phyloP scores from a whole-genome alignment of 2,113 vertebrate species.

The Mirza zaza region DNA sequence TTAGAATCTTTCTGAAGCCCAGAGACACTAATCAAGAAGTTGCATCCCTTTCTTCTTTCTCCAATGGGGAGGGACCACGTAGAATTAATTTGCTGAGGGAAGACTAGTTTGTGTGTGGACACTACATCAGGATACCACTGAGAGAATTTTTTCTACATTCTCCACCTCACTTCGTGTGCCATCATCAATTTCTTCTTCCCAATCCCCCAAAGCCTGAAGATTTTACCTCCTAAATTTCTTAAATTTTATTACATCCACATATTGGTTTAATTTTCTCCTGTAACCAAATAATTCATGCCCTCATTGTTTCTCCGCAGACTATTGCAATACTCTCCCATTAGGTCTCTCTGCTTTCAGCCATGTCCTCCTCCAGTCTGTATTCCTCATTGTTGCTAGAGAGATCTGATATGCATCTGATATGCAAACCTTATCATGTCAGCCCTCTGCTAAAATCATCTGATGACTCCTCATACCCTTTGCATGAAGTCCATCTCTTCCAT shows the following conservation, averaged over 20 bases:
- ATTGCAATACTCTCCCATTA: not conserved
- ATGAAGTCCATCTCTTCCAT: not conserved
- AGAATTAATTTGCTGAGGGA: not conserved
- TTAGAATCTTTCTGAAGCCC: not conserved
- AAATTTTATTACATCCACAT: not conserved
- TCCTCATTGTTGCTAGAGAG: not conserved
- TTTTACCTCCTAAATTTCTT: not conserved
- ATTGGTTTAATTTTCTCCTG: not conserved
- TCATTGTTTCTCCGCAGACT: not conserved
- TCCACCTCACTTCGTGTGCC: not conserved
- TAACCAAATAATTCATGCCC: not conserved
- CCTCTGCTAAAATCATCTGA: not conserved
- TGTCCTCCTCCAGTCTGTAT: not conserved
- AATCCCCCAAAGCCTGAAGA: not conserved
- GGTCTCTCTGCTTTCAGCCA: not conserved
- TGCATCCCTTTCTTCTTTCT: not conserved
- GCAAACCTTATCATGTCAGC: not conserved
- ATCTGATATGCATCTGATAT: not conserved
- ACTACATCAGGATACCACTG: not conserved
- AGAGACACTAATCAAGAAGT: not conserved
- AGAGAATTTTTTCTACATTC: not conserved
- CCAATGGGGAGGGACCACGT: fast-evolving
- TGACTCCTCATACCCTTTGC: not conserved
- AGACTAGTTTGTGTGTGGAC: not conserved
- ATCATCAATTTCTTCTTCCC: not conserved